A percentile compares a stretch with the other conserved stretches of the same genome.
Evolutionary conservation across 2,888 invertebrate species (phyloP).

Genomic region (Chrysolina oricalcia): DNA sequence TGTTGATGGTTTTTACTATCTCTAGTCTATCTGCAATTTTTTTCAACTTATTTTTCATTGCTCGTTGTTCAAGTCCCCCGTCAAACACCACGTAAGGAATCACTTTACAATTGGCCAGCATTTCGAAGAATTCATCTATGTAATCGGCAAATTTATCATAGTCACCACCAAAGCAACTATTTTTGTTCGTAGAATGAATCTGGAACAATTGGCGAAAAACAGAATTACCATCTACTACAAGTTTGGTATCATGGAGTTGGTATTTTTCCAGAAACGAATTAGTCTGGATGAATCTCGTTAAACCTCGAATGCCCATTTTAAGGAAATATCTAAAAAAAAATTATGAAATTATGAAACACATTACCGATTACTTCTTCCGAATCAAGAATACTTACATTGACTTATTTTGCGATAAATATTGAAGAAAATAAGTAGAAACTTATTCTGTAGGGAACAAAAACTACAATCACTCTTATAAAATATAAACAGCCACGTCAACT

Average conservation of each 20-base stretch:
- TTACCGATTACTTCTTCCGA: too few species aligned
- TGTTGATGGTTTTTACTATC: conserved; percentile 67
- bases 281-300: conserved; percentile 85
- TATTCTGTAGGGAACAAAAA: too few species aligned
- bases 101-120: conserved; percentile 81
- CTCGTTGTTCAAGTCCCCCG: conserved; percentile 76
- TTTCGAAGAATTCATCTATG: conserved; percentile 81
- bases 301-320: conserved; percentile 79
- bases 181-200: conserved; percentile 70
- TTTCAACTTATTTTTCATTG: conserved; percentile 59
- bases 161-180: conserved; percentile 89
- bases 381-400: too few species aligned
- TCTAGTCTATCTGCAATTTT: conserved; percentile 29
- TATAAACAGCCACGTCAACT: too few species aligned
- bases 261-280: conserved; percentile 79
- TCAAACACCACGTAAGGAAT: conserved; percentile 85
- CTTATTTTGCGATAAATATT: too few species aligned
- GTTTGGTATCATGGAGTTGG: conserved; percentile 78
- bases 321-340: not conserved
- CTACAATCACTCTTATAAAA: too few species aligned
- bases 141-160: conserved; percentile 83
- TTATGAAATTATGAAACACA: too few species aligned
- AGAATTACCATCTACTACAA: conserved; percentile 90
- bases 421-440: too few species aligned
- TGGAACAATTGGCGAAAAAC: conserved; percentile 82